Evolutionary conservation across 2,888 invertebrate genomes (phyloP).

Genomic region (Patella caerulea): DNA sequence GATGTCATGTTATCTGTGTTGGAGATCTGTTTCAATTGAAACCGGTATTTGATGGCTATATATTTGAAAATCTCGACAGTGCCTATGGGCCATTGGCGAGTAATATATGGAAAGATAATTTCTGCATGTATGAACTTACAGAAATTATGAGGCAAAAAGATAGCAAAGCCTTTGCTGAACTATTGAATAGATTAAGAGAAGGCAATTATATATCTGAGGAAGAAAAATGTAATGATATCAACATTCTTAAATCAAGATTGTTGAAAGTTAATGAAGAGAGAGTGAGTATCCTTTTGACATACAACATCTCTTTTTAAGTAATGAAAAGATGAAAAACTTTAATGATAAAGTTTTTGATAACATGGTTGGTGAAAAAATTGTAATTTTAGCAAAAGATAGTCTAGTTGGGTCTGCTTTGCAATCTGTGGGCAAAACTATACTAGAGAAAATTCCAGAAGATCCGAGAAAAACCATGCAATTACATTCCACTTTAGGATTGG

Average conservation of each 20-base stretch:
- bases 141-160: no score
- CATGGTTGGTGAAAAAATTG: neutral
- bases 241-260: neutral
- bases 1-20: constrained; percentile 8
- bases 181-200: constrained; percentile 42
- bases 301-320: neutral
- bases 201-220: constrained; percentile 23
- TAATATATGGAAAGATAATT: constrained; percentile 21
- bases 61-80: constrained; percentile 15
- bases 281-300: neutral
- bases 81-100: constrained; percentile 21
- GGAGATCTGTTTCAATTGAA: constrained; percentile 18
- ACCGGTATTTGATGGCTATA: constrained; percentile 30
- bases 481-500: neutral
- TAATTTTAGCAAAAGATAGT: neutral
- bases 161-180: constrained; percentile 39
- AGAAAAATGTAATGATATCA: neutral
- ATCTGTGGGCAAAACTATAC: neutral
- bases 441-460: neutral
- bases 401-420: neutral
- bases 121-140: constrained; percentile 39
- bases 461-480: neutral
- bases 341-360: neutral
- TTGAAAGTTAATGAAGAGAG: neutral
- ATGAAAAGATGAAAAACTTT: neutral